Evolutionary conservation across 1,140 invertebrate genomes (phyloP).

Genomic region (Papilio glaucus): DNA sequence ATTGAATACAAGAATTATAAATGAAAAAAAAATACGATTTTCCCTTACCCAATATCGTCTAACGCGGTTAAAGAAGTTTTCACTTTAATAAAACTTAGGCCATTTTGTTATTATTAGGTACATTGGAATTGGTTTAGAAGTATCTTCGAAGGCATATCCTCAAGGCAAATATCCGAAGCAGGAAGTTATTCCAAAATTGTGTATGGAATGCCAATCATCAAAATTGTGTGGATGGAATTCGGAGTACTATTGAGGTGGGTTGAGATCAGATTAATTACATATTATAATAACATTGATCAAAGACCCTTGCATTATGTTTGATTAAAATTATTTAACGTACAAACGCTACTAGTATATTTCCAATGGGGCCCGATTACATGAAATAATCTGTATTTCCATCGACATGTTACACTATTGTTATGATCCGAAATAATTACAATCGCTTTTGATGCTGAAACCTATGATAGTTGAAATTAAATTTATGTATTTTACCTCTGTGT

Average conservation of each 20-base stretch:
- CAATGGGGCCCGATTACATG: neutral
- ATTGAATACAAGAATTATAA: too few species aligned
- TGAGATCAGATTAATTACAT: neutral
- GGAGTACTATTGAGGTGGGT: neutral
- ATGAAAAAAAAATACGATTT: too few species aligned
- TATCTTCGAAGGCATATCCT: neutral
- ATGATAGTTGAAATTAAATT: neutral
- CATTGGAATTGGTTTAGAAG: neutral
- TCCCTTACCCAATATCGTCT: too few species aligned
- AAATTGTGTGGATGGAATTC: neutral
- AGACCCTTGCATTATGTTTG: neutral
- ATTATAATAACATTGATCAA: neutral
- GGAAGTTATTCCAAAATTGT: neutral
- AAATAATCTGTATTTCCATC: constrained; percentile 3
- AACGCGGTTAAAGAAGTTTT: too few species aligned
- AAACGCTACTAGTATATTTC: neutral
- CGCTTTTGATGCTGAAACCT: neutral
- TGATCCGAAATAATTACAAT: neutral
- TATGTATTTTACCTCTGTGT: neutral
- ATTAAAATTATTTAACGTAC: neutral
- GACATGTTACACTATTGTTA: neutral
- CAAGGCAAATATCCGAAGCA: neutral
- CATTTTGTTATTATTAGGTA: too few species aligned
- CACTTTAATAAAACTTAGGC: too few species aligned
- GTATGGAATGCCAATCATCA: neutral